phyloP scores from a whole-genome alignment of 2,797 vertebrate species.

The Macropus fuliginosus region DNA sequence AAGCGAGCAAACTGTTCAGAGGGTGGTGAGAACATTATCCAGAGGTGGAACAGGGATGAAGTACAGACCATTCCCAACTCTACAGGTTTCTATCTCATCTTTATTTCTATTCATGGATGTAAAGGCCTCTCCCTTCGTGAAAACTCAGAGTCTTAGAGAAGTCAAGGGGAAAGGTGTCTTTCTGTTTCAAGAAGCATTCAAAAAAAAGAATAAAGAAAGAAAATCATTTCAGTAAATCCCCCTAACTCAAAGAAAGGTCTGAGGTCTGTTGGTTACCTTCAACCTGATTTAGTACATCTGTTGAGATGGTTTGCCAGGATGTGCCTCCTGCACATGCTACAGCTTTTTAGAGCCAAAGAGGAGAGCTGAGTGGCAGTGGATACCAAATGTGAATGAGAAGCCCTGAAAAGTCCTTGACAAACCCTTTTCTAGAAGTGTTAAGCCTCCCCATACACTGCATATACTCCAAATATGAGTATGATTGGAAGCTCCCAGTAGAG shows the following conservation, averaged over 20 bases:
- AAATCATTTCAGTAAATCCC: neutral
- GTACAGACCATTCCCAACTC: neutral
- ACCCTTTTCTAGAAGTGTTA: neutral
- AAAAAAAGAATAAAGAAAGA: neutral
- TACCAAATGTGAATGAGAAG: neutral
- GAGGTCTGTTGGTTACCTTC: neutral
- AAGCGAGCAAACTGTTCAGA: neutral
- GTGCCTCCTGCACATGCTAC: neutral
- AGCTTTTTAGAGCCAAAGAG: neutral
- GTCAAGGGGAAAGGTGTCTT: neutral
- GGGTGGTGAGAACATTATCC: neutral
- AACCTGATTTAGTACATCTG: neutral
- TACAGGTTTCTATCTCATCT: no score
- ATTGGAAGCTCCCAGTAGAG: neutral
- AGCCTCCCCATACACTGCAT: neutral
- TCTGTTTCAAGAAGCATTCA: neutral
- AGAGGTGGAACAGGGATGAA: neutral
- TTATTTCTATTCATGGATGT: neutral
- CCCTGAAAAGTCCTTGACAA: neutral
- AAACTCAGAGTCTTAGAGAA: neutral
- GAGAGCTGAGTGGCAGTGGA: neutral
- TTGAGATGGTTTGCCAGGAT: neutral
- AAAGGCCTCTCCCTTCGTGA: neutral
- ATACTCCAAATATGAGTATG: neutral
- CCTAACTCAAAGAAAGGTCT: neutral